A percentile compares a stretch with the other conserved stretches of the same genome.
Evolutionary conservation across 2,888 invertebrate species (phyloP).

Genomic region (Caenorhabditis sp.): DNA sequence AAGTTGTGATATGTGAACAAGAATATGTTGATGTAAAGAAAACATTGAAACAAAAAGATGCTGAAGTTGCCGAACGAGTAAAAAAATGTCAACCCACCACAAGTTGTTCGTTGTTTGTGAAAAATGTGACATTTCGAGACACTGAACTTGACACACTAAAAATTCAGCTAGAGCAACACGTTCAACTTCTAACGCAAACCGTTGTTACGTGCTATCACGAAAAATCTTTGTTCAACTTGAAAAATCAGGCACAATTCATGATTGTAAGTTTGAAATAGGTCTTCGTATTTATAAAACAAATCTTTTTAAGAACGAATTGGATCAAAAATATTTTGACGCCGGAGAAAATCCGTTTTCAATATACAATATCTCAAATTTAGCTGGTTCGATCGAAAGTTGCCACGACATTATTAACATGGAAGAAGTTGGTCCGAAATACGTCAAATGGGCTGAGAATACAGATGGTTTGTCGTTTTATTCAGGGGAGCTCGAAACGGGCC

Average conservation of each 20-base stretch:
- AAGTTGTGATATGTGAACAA: not conserved
- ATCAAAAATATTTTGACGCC: slow-evolving; percentile 7
- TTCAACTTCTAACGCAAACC: slow-evolving; percentile 28
- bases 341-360: not conserved
- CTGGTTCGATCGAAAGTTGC: slow-evolving; percentile 18
- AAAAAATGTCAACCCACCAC: not conserved
- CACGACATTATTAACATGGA: slow-evolving; percentile 17
- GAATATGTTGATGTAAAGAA: not conserved
- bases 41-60: slow-evolving; percentile 6
- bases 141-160: slow-evolving; percentile 14
- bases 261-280: slow-evolving; percentile 19
- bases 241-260: slow-evolving; percentile 30
- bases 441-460: slow-evolving; percentile 4
- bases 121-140: slow-evolving; percentile 9
- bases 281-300: not conserved
- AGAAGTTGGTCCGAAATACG: slow-evolving; percentile 3
- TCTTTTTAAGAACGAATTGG: slow-evolving; percentile 33
- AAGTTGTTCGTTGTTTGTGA: slow-evolving; percentile 17
- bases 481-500: not conserved
- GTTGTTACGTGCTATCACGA: slow-evolving; percentile 30
- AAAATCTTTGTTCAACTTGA: not conserved
- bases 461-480: slow-evolving; percentile 2
- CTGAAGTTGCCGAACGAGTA: slow-evolving; percentile 2
- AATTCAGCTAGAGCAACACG: slow-evolving; percentile 32
- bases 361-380: slow-evolving; percentile 16